Percentiles rank a stretch among this genome's conserved stretches.
phyloP scores from a whole-genome alignment of 2,797 vertebrate species.

The Apogon hyalosoma region DNA sequence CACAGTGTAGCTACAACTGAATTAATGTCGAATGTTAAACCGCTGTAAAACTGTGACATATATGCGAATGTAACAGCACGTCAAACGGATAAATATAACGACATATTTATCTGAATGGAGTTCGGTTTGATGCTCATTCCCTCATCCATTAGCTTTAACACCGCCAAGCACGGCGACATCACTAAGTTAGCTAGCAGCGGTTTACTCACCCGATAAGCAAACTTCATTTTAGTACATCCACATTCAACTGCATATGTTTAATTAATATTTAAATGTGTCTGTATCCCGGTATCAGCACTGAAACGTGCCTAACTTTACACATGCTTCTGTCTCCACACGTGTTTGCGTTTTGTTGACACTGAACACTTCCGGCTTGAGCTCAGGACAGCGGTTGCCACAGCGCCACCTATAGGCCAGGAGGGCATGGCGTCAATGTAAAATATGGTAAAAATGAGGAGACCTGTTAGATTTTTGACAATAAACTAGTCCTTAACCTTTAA shows the following conservation, averaged over 20 bases:
- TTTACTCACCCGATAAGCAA: slow-evolving; percentile 82
- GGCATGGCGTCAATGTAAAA: background rate
- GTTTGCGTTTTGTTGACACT: slow-evolving; percentile 68
- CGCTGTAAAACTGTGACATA: no score
- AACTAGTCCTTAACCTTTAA: no score
- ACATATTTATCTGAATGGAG: background rate
- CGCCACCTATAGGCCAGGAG: slow-evolving; percentile 52
- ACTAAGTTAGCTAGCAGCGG: background rate
- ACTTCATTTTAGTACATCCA: slow-evolving; percentile 80
- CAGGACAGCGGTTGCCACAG: fast-evolving
- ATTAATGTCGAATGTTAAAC: no score
- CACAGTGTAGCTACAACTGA: no score
- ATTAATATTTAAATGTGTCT: background rate
- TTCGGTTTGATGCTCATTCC: background rate
- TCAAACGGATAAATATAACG: background rate
- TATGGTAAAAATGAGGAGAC: background rate
- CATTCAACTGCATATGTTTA: background rate
- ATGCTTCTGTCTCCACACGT: slow-evolving; percentile 59
- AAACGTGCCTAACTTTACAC: background rate
- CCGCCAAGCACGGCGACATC: background rate
- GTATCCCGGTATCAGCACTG: fast-evolving
- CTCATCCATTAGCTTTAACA: background rate
- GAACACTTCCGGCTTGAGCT: slow-evolving; percentile 39
- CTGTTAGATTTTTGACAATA: no score
- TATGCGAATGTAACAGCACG: fast-evolving